phyloP scores from a whole-genome alignment of 2,113 vertebrate species.

The Hippocampus abdominalis region DNA sequence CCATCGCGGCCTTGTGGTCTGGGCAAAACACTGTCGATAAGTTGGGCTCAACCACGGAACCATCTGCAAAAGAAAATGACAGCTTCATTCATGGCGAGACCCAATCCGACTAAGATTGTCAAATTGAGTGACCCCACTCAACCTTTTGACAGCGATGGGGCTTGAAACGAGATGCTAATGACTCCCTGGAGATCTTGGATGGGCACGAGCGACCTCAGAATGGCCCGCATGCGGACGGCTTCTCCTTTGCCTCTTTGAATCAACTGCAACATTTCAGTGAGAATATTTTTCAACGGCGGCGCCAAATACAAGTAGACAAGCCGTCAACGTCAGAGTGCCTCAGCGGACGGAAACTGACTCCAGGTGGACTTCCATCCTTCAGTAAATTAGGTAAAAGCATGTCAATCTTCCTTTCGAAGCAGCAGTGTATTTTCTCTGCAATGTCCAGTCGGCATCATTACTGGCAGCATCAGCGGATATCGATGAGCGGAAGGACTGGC shows the following conservation, averaged over 20 bases:
- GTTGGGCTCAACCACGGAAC: constrained; percentile 84
- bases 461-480: constrained; percentile 18
- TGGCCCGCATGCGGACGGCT: constrained; percentile 88
- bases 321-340: not conserved
- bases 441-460: constrained; percentile 9
- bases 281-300: not conserved
- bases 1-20: constrained; percentile 97
- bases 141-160: constrained; percentile 88
- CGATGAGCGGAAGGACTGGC: constrained; percentile 3
- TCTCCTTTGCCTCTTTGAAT: constrained; percentile 92
- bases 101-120: not conserved
- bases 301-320: not conserved
- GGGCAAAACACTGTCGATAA: constrained; percentile 92
- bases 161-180: constrained; percentile 87
- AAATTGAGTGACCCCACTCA: constrained; percentile 1
- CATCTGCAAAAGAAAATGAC: constrained; percentile 73
- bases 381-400: not conserved
- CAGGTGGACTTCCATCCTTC: not conserved
- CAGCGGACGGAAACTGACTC: not conserved
- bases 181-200: constrained; percentile 88
- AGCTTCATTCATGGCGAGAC: not conserved
- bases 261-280: constrained; percentile 68
- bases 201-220: constrained; percentile 89
- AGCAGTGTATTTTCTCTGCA: not conserved
- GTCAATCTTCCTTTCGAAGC: not conserved